These are phyloP conservation scores for Tetramorium parvispinum DNA, from an alignment of 1,140 invertebrate genomes.

Conservation along the genomic window DNA sequence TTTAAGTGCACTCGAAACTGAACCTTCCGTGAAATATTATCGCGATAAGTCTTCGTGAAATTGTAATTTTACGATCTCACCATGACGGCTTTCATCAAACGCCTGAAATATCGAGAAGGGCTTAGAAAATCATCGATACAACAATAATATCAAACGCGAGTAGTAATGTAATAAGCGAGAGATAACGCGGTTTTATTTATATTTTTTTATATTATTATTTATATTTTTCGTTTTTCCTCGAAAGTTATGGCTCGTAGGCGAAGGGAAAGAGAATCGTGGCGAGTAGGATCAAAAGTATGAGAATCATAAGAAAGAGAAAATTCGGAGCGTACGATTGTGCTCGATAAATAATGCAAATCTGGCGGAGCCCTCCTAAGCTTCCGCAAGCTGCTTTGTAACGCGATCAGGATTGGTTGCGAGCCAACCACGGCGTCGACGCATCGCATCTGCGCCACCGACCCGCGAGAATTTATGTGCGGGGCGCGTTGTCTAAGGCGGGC, in stretches of 20 bases:
- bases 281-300: background rate
- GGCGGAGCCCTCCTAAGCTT: conserved; percentile 20
- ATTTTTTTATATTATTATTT: background rate
- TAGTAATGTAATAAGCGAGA: background rate
- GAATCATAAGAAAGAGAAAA: conserved; percentile 25
- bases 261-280: background rate
- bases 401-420: conserved; percentile 69
- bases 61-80: background rate
- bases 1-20: background rate
- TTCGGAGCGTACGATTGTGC: conserved; percentile 7
- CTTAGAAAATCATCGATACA: background rate
- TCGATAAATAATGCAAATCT: conserved; percentile 66
- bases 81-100: background rate
- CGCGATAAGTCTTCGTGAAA: background rate
- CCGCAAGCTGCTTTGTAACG: conserved; percentile 67
- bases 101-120: background rate
- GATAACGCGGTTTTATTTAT: background rate
- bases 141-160: background rate
- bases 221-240: background rate
- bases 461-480: conserved; percentile 61
- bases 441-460: conserved; percentile 65
- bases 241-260: background rate
- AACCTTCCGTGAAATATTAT: background rate
- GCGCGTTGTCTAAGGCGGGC: conserved; percentile 60
- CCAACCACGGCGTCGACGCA: conserved; percentile 64